A percentile compares a stretch with the other conserved stretches of the same genome.
These are phyloP conservation scores for Diarsia dahlii DNA, from an alignment of 2,888 invertebrate genomes.

Conservation along the genomic window DNA sequence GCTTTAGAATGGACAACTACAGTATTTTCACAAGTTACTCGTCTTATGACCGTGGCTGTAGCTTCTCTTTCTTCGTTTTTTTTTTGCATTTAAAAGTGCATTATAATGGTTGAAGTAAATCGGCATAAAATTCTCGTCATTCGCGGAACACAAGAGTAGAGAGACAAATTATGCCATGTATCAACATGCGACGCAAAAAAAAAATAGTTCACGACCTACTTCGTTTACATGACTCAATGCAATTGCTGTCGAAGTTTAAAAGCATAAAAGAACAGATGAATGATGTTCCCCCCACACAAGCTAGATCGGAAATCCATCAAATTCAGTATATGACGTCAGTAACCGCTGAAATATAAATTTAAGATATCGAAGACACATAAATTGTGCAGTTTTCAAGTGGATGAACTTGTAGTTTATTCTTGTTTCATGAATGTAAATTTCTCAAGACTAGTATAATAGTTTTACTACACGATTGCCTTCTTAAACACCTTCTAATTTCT, in stretches of 20 bases:
- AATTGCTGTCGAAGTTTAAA: conserved; percentile 26
- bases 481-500: too few relatives aligned
- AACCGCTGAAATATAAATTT: conserved; percentile 15
- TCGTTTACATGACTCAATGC: conserved; percentile 8
- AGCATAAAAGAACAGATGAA: conserved; percentile 26
- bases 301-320: conserved; percentile 32
- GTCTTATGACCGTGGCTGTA: too few relatives aligned
- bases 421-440: background rate
- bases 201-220: conserved; percentile 15
- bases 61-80: too few relatives aligned
- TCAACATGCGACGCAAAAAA: background rate
- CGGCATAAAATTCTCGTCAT: too few relatives aligned
- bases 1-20: too few relatives aligned
- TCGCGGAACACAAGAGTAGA: too few relatives aligned
- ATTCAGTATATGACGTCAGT: conserved; percentile 14
- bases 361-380: conserved; percentile 19
- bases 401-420: background rate
- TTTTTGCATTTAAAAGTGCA: too few relatives aligned
- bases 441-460: too few relatives aligned
- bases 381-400: conserved; percentile 12
- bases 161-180: background rate
- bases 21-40: too few relatives aligned
- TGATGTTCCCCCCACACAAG: conserved; percentile 21
- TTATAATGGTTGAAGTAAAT: too few relatives aligned
- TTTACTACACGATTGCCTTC: too few relatives aligned